A percentile compares a stretch with the other conserved stretches of the same genome.
Evolutionary conservation across 2,888 invertebrate genomes (phyloP).

Genomic region (Sussaba pulchella): DNA sequence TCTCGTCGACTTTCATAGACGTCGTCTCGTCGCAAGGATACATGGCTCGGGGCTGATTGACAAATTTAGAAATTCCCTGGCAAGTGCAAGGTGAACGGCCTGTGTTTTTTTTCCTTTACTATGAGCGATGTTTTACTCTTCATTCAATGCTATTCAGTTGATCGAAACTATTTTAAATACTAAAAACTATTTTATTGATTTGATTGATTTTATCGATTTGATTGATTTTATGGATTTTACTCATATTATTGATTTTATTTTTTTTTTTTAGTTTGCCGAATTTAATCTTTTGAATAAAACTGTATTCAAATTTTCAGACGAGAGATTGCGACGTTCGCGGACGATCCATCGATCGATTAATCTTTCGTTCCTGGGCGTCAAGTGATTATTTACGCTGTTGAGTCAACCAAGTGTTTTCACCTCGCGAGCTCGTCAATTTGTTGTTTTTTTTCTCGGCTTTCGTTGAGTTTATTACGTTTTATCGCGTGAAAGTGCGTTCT

Average conservation of each 20-base stretch:
- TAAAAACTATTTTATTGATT: too few relatives aligned
- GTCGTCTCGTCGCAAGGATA: constrained; percentile 16
- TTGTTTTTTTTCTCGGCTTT: constrained; percentile 6
- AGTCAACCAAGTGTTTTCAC: not conserved
- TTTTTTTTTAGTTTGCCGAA: not conserved
- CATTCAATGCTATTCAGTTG: too few relatives aligned
- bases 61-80: constrained; percentile 20
- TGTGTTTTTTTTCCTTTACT: not conserved
- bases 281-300: not conserved
- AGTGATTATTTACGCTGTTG: constrained; percentile 29
- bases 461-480: constrained; percentile 22
- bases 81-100: not conserved
- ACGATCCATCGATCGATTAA: constrained; percentile 13
- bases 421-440: not conserved
- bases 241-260: too few relatives aligned
- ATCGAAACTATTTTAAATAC: too few relatives aligned
- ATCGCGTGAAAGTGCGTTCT: not conserved
- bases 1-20: constrained; percentile 35
- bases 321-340: not conserved
- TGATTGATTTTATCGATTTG: too few relatives aligned
- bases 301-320: not conserved
- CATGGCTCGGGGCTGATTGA: not conserved
- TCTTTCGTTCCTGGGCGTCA: constrained; percentile 25
- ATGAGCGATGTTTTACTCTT: too few relatives aligned
- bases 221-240: too few relatives aligned